Evolutionary conservation across 2,888 invertebrate genomes (phyloP).

Genomic region (Apotomis betuletana): DNA sequence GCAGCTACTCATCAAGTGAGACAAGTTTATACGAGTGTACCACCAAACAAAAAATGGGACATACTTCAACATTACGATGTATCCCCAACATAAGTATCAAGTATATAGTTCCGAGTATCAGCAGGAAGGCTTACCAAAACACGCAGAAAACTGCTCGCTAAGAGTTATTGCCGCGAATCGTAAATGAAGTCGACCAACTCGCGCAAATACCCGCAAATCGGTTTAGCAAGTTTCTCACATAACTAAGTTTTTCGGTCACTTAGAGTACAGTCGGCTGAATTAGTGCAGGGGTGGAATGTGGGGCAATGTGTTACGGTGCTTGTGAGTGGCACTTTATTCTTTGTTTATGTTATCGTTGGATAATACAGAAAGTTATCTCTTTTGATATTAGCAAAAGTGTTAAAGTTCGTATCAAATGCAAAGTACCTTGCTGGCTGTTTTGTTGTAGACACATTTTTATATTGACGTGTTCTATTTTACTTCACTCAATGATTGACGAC

Average conservation of each 20-base stretch:
- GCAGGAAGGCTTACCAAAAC: neutral
- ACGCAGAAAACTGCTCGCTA: constrained; percentile 2
- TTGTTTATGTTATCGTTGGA: too few relatives aligned
- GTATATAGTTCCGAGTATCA: neutral
- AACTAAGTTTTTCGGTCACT: constrained; percentile 39
- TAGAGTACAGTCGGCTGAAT: constrained; percentile 17
- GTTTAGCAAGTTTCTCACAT: constrained; percentile 27
- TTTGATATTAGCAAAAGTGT: too few relatives aligned
- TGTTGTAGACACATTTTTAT: too few relatives aligned
- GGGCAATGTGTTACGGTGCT: constrained; percentile 6
- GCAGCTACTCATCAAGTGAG: too few relatives aligned
- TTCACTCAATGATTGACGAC: too few relatives aligned
- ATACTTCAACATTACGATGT: too few relatives aligned
- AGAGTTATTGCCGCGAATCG: constrained; percentile 12
- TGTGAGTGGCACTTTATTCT: neutral
- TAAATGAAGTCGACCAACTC: constrained; percentile 29
- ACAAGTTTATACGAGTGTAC: neutral
- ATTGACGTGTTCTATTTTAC: too few relatives aligned
- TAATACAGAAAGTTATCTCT: too few relatives aligned
- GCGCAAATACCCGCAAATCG: constrained; percentile 22
- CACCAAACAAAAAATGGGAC: neutral
- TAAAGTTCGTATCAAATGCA: too few relatives aligned
- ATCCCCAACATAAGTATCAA: too few relatives aligned
- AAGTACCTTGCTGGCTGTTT: too few relatives aligned
- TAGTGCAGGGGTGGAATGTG: constrained; percentile 12